Conservation (phyloP, 1,140 invertebrate genomes). For the Varroa destructor region DNA sequence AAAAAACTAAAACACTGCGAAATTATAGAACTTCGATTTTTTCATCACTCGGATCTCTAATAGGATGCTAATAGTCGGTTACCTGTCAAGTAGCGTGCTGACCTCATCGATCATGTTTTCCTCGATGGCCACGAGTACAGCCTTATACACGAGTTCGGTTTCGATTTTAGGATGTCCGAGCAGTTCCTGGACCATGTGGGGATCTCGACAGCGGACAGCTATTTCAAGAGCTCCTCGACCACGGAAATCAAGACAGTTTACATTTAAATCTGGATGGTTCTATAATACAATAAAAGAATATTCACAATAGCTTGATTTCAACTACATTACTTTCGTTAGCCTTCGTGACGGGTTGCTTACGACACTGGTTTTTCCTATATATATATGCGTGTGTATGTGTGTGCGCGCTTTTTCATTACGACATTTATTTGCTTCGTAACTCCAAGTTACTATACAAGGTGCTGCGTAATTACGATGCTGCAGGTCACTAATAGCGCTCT, state of each 20-base stretch:
- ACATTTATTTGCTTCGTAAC: no score
- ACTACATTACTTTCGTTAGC: no score
- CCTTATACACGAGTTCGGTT: slow-evolving; percentile 30
- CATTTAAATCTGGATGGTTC: slow-evolving; percentile 28
- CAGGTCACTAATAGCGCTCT: no score
- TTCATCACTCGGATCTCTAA: no score
- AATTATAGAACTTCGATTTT: no score
- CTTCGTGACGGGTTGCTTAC: no score
- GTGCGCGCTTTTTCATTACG: no score
- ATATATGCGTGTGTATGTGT: no score
- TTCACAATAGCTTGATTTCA: neutral
- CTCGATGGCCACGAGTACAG: slow-evolving; percentile 31
- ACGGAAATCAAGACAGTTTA: slow-evolving; percentile 33
- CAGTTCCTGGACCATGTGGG: slow-evolving; percentile 30
- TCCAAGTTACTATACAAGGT: no score
- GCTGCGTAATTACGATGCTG: no score
- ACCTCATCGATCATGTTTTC: slow-evolving; percentile 31
- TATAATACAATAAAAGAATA: neutral
- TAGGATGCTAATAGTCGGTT: neutral
- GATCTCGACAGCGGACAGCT: slow-evolving; percentile 31
- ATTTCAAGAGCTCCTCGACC: slow-evolving; percentile 33
- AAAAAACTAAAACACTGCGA: no score
- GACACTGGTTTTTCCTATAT: no score
- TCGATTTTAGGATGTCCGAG: slow-evolving; percentile 27
- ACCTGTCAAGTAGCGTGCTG: slow-evolving; percentile 32